Base-by-base conservation (phyloP, 2,797 vertebrate genomes). In the Thunnus albacares region DNA sequence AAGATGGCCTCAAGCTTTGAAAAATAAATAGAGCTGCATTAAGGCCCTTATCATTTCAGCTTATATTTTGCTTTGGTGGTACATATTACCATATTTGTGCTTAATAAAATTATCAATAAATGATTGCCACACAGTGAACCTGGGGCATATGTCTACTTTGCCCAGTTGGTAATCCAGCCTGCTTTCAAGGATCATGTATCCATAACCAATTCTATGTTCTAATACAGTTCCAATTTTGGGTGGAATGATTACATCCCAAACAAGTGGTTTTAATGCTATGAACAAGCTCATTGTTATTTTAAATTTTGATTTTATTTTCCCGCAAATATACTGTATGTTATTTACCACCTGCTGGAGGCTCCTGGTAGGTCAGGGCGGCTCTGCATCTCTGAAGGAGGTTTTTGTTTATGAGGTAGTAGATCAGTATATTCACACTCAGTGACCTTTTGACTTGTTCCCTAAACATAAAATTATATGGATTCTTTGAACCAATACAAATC, bases 401-500 rank as follows among this genome's bases (percentile, higher is more conserved):
- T 64, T 38, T 65, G n/a, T 71, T 47, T 15, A 58, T 51, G 64
- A 76, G 45, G 59, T 49, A 13, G 53, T 30, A 3, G 28, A 30
- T 30, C 28, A 30, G 28, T 51, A 71, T 20, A 79, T 79, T 70
- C 52, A 60, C 64, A 49, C 43, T 68, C 65, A 45, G 1, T 68
- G 68, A 77, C 81, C 82, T 82, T 82, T 70, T 84, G 79, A 89
- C 70, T 73, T 63, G 77, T 71, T 73, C 45, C 7, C 30, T 10
- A 68, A 68, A 59, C 67, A 82, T 84, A 79, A 74, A 85, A 67
- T 45, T 67, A 61, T 52, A 82, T 76, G 74, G 86, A 83, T 79
- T 86, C 71, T 83, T 78, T 76, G 71, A 85, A 83, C 17, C 14
- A 33, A 65, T 71, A 60, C 75, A 87, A 82, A 77, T 82, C 61